Base-by-base conservation (phyloP, 2,888 invertebrate species). In the Drosophila longiperda region DNA sequence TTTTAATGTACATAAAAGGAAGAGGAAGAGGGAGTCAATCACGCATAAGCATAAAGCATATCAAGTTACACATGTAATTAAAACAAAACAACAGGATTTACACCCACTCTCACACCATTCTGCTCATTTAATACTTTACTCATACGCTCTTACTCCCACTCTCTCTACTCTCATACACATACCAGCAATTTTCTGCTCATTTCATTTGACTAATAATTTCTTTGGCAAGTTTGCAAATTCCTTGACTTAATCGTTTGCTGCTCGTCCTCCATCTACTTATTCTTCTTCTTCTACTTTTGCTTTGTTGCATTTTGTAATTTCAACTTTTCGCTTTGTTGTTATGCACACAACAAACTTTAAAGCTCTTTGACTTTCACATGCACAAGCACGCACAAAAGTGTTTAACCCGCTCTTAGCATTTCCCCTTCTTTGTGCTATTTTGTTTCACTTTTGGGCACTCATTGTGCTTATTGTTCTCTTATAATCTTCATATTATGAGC, bases 271-370 rank as follows among this genome's bases (percentile, higher is more conserved):
- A 15, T 5, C 23, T 8, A 29, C n/a, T 29, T 11, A 8, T 15
- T 6, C 12, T 55, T 26, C 36, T 42, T 15, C 23, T 23, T 3
- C 17, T 17, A 26, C 26, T 50, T 50, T 17, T 12, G 6, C 57
- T 88, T 83, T 84, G 83, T 83, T 88, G 87, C 83, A 88, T 80
- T 86, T 87, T 76, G 86, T 74, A 86, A 85, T 87, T 87, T 82
- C 70, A 89, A 80, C 78, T 87, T 87, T 74, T 67, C 23, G 57
- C 49, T 50, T 66, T 66, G 65, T 78, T 53, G 45, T 55, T 66
- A 34, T 54, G 50, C 66, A 55, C 65, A 66, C 40, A 53, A 29
- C 50, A 73, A 83, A 83, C 73, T 82, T 79, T 70, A 20, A 9
- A 58, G 54, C 42, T 53, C 61, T 38, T 17, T 52, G 33, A 36